Conservation (phyloP, 2,113 vertebrate species). For the Campylomormyrus numenius region DNA sequence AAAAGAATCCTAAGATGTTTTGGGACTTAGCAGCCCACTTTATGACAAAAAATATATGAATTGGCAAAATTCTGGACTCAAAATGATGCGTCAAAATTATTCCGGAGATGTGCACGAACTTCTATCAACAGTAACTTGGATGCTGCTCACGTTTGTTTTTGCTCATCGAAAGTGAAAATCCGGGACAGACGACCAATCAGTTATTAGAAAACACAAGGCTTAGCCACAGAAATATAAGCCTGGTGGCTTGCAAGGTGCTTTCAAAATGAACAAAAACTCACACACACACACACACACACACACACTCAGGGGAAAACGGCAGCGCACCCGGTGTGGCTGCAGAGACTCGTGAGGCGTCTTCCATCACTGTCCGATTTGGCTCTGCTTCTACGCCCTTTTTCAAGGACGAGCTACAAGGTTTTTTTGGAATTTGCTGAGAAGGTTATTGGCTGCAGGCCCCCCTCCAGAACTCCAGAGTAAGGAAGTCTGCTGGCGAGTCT, state of each 20-base stretch:
- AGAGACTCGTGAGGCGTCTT: neutral
- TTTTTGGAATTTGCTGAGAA: neutral
- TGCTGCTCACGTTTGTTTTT: neutral
- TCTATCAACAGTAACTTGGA: neutral
- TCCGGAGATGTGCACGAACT: neutral
- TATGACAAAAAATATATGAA: neutral
- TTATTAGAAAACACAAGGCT: neutral
- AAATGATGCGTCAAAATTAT: neutral
- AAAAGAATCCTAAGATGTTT: neutral
- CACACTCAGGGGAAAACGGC: neutral
- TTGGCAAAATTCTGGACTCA: neutral
- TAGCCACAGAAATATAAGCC: neutral
- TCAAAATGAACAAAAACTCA: neutral
- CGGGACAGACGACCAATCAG: neutral
- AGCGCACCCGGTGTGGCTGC: neutral
- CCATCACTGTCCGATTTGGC: conserved; percentile 1
- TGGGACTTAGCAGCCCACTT: neutral
- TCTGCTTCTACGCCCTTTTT: neutral
- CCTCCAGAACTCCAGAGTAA: neutral
- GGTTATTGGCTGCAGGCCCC: neutral
- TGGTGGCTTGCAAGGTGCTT: neutral
- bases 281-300: neutral
- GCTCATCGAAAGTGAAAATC: neutral
- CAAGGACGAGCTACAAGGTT: neutral
- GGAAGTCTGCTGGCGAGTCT: neutral